Evolutionary conservation across 2,113 vertebrate genomes (phyloP).

Genomic region (Myocastor coypus): DNA sequence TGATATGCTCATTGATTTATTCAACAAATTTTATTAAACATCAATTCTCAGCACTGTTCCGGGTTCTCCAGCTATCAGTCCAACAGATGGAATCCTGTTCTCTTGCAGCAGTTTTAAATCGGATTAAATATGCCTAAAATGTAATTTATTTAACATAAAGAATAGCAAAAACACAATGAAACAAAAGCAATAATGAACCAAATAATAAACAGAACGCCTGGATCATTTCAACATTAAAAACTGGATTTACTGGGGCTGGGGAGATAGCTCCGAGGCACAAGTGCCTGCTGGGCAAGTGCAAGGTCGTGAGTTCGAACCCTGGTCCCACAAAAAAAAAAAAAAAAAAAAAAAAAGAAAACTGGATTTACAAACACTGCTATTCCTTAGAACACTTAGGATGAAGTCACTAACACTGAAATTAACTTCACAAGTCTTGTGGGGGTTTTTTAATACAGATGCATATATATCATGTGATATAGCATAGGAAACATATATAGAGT

Average conservation of each 20-base stretch:
- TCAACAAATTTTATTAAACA: not conserved
- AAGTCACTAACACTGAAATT: constrained; percentile 8
- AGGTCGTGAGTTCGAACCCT: too few species aligned
- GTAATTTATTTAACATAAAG: not conserved
- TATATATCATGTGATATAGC: not conserved
- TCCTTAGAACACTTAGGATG: not conserved
- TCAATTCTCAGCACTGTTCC: not conserved
- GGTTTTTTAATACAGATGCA: not conserved
- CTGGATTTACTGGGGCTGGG: not conserved
- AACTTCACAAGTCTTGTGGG: not conserved
- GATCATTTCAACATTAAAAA: not conserved
- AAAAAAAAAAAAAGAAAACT: too few species aligned
- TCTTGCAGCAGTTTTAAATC: not conserved
- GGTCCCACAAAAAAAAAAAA: too few species aligned
- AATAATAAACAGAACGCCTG: not conserved
- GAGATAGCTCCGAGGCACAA: too few species aligned
- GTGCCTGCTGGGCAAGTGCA: too few species aligned
- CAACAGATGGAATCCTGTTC: not conserved
- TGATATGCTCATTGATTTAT: not conserved
- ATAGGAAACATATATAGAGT: not conserved
- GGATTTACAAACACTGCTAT: not conserved
- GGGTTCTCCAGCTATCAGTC: not conserved
- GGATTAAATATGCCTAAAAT: not conserved
- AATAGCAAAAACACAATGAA: not conserved
- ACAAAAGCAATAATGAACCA: not conserved